Conservation (phyloP, 2,113 vertebrate genomes). For the Scalopus aquaticus region DNA sequence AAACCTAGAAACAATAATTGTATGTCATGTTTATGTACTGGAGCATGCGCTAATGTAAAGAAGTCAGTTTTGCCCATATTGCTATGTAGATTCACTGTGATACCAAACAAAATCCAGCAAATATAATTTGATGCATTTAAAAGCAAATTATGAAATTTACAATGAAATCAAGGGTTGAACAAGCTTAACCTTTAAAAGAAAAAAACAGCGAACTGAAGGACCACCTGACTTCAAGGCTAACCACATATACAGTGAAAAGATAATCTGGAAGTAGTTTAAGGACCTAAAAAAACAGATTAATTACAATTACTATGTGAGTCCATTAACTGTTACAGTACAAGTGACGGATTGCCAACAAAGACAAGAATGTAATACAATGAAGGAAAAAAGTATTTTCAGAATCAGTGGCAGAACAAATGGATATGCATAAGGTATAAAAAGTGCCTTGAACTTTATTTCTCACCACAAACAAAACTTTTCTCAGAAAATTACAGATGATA, state of each 20-base stretch:
- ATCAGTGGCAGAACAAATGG: background rate
- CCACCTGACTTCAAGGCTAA: background rate
- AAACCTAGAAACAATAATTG: background rate
- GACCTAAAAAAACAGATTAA: background rate
- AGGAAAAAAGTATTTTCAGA: background rate
- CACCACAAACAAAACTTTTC: background rate
- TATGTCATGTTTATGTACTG: background rate
- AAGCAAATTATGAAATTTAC: background rate
- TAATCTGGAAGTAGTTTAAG: background rate
- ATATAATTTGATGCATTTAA: background rate
- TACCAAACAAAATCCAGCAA: background rate
- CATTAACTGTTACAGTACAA: background rate
- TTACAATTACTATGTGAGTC: background rate
- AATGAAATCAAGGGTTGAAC: background rate
- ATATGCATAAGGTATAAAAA: background rate
- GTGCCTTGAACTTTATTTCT: background rate
- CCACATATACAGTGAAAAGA: background rate
- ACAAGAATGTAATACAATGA: background rate
- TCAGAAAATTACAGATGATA: background rate
- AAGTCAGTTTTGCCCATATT: background rate
- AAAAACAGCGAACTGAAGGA: background rate
- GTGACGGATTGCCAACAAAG: background rate
- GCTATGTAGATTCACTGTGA: background rate
- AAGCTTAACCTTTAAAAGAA: background rate
- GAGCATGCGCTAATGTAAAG: background rate